These are phyloP conservation scores for Zenarchopterus dispar DNA, from an alignment of 2,797 vertebrate species.

Conservation along the genomic window DNA sequence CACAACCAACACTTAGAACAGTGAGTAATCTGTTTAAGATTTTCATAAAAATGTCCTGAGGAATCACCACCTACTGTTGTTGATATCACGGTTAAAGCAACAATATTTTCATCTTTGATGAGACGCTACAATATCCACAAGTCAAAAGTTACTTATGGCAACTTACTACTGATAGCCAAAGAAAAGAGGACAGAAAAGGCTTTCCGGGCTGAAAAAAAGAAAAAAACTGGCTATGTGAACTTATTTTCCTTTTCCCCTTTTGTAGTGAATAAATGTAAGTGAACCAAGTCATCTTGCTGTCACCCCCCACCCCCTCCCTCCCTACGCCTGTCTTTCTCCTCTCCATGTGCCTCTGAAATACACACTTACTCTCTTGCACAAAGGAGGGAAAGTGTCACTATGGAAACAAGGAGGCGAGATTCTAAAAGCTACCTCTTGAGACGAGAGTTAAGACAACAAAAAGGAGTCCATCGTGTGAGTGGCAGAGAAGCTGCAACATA, in stretches of 20 bases:
- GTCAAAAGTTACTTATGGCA: conserved; percentile 49
- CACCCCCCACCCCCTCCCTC: conserved; percentile 51
- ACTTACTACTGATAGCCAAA: conserved; percentile 32
- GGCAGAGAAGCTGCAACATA: conserved; percentile 69
- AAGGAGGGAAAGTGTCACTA: conserved; percentile 86
- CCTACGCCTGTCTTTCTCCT: conserved; percentile 66
- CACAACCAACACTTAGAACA: conserved; percentile 20
- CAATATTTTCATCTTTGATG: conserved; percentile 39
- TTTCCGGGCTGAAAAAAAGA: conserved; percentile 32
- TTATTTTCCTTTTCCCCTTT: conserved; percentile 45
- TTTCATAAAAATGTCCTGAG: conserved; percentile 1
- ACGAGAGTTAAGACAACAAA: conserved; percentile 82
- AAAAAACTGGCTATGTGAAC: conserved; percentile 46
- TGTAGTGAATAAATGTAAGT: conserved; percentile 75
- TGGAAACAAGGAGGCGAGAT: conserved; percentile 87
- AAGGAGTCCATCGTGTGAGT: conserved; percentile 78
- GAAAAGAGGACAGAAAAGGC: conserved; percentile 43
- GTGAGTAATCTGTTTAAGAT: conserved; percentile 39
- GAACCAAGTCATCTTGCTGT: conserved; percentile 76
- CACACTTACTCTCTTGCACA: conserved; percentile 71
- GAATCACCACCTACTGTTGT: conserved; percentile 22
- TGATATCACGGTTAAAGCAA: conserved; percentile 28
- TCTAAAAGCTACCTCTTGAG: conserved; percentile 87
- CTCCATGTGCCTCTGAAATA: conserved; percentile 66
- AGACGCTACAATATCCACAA: conserved; percentile 43